phyloP scores from a whole-genome alignment of 1,140 invertebrate species.

The Epicauta chinensis region DNA sequence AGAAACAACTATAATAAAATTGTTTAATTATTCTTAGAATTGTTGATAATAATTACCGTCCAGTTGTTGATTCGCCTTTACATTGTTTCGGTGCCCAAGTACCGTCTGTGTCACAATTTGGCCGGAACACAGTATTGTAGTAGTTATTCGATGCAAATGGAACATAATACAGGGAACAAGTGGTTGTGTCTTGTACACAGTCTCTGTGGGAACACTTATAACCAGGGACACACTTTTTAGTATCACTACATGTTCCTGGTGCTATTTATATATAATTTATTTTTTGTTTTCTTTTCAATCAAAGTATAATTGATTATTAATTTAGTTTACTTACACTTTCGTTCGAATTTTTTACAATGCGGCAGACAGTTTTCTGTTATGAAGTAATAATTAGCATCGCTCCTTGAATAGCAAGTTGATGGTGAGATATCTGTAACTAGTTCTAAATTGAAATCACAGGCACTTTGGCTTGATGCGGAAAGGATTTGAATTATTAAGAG shows the following conservation, averaged over 20 bases:
- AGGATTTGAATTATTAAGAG: too few relatives aligned
- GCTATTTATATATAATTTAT: not conserved
- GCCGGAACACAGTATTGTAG: slow-evolving; percentile 36
- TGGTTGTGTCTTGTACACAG: too few relatives aligned
- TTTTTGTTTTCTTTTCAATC: too few relatives aligned
- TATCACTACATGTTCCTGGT: too few relatives aligned
- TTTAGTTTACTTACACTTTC: not conserved
- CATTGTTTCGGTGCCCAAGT: slow-evolving; percentile 51
- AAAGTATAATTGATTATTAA: not conserved
- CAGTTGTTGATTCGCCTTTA: slow-evolving; percentile 48
- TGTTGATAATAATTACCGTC: slow-evolving; percentile 41
- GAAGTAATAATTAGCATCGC: not conserved
- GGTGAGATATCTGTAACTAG: slow-evolving; percentile 1
- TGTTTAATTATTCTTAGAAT: not conserved
- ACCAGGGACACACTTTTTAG: too few relatives aligned
- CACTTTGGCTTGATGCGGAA: too few relatives aligned
- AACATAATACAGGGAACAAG: too few relatives aligned
- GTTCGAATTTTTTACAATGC: not conserved
- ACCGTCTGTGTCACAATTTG: slow-evolving; percentile 48
- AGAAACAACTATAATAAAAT: slow-evolving; percentile 48
- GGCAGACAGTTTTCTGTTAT: not conserved
- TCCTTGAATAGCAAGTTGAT: not conserved
- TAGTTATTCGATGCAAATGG: not conserved
- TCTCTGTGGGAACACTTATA: too few relatives aligned
- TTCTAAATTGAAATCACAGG: not conserved